Base-by-base conservation (phyloP, 1,140 invertebrate species). In the Globodera ellingtonae region DNA sequence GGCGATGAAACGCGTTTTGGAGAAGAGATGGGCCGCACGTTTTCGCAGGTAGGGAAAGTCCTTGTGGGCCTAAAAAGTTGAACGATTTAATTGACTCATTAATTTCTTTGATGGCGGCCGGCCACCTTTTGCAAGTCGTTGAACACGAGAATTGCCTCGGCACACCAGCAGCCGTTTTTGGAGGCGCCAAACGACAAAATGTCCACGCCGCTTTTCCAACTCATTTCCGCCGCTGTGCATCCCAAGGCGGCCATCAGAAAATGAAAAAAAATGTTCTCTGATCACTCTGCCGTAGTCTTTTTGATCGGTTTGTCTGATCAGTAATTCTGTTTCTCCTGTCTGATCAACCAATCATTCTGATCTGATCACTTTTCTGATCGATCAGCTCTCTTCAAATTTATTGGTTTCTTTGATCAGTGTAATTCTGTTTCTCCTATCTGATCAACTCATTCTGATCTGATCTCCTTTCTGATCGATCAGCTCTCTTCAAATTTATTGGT, bases 121-220 rank as follows among this genome's bases (percentile, higher is more conserved):
- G 50, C 50, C 69, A 76, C 59, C 50, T 66, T 18, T 46, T 75
- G 50, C 6, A 75, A 46, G 74, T 79, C 78, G 66, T 79, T 79
- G 67, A 79, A 79, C 24, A 79, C 78, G 24, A 79, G 52, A 47
- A 79, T 79, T 8, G 78, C 78, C 18, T 79, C 78, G 66, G 78
- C 78, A 66, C 78, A 79, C 78, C 78, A 79, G 50, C 78, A 79
- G 35, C 78, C 78, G 67, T 79, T 79, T 66, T 79, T 79, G 24
- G 78, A 72, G 65, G 78, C 78, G 3, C 78, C 78, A 50, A 79
- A 79, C 18, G 78, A 79, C 18, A 75, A 48, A 66, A 79, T 75
- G 74, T 79, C 78, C 65, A 79, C 78, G 6, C 78, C 78, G 50
- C 48, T 44, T 13, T 79, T 79, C 78, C 78, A 79, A 48, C 46